These are phyloP conservation scores for Larimichthys polyactis DNA, from an alignment of 2,113 vertebrate genomes.

Conservation along the genomic window DNA sequence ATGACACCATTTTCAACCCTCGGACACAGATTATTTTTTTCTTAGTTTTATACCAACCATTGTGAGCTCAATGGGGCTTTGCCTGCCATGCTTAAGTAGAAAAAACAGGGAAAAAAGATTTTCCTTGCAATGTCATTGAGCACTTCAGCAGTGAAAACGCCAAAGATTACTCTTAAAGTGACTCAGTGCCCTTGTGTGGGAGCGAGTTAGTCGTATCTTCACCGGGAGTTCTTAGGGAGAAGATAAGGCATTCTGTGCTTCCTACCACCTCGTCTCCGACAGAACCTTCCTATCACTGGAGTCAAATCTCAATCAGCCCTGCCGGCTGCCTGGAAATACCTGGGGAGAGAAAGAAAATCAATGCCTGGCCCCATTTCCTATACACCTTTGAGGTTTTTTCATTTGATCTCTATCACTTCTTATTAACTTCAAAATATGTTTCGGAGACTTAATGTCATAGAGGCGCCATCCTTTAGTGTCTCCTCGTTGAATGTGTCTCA, in stretches of 20 bases:
- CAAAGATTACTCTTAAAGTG: conserved; percentile 35
- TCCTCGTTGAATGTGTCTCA: conserved; percentile 11
- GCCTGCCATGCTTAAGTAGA: conserved; percentile 2
- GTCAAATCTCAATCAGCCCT: conserved; percentile 66
- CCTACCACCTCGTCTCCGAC: conserved; percentile 18
- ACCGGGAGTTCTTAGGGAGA: conserved; percentile 46
- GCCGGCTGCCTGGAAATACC: conserved; percentile 55
- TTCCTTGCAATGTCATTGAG: conserved; percentile 10
- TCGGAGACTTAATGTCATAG: conserved; percentile 7
- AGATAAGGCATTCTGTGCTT: conserved; percentile 61
- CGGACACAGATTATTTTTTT: conserved; percentile 21
- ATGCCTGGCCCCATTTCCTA: conserved; percentile 18
- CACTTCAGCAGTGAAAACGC: conserved; percentile 30
- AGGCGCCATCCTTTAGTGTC: conserved; percentile 17
- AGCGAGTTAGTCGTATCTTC: conserved; percentile 54
- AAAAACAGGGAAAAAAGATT: conserved; percentile 20
- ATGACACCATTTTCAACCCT: background rate
- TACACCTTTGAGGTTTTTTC: conserved; percentile 52
- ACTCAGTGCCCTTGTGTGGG: conserved; percentile 42
- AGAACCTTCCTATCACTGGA: conserved; percentile 58
- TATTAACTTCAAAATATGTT: conserved; percentile 64
- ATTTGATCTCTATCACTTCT: conserved; percentile 66
- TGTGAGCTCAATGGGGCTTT: conserved; percentile 28
- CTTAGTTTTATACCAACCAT: conserved; percentile 20
- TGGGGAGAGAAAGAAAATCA: conserved; percentile 53